Conservation (phyloP, 2,888 invertebrate species). For the Julus scandinavius region DNA sequence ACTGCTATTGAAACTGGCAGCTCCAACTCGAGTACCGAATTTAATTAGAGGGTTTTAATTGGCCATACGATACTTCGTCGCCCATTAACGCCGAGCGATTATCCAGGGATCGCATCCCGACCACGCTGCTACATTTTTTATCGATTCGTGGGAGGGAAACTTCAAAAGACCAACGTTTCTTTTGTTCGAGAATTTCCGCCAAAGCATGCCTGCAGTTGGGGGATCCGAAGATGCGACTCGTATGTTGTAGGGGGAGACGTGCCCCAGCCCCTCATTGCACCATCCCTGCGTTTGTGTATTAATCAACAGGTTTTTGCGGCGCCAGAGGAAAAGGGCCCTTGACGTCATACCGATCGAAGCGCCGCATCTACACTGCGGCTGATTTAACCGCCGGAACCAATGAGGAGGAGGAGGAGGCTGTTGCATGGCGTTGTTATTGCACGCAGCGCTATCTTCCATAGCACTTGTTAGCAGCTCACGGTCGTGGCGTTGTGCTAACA, state of each 20-base stretch:
- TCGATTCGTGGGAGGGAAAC: neutral
- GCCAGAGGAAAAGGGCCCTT: neutral
- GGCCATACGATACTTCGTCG: neutral
- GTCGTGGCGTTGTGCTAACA: neutral
- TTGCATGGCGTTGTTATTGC: neutral
- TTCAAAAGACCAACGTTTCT: too few relatives aligned
- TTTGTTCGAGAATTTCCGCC: too few relatives aligned
- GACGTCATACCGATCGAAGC: slow-evolving; percentile 21
- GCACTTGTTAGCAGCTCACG: neutral
- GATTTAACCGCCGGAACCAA: neutral
- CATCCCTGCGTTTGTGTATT: neutral
- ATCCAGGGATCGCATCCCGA: neutral
- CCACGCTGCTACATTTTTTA: neutral
- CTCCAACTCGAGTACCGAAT: neutral
- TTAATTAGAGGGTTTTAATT: neutral
- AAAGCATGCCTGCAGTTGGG: too few relatives aligned
- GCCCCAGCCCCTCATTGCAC: neutral
- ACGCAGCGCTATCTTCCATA: neutral
- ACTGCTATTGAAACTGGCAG: neutral
- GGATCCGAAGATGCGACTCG: neutral
- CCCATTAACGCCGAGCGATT: neutral
- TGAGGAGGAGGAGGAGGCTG: neutral
- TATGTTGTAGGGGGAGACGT: neutral
- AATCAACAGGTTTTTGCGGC: slow-evolving; percentile 12
- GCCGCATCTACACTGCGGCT: neutral